Evolutionary conservation across 2,113 vertebrate species (phyloP), one percentile per base, ranked within the genome.

Genomic region (Cavia porcellus): DNA sequence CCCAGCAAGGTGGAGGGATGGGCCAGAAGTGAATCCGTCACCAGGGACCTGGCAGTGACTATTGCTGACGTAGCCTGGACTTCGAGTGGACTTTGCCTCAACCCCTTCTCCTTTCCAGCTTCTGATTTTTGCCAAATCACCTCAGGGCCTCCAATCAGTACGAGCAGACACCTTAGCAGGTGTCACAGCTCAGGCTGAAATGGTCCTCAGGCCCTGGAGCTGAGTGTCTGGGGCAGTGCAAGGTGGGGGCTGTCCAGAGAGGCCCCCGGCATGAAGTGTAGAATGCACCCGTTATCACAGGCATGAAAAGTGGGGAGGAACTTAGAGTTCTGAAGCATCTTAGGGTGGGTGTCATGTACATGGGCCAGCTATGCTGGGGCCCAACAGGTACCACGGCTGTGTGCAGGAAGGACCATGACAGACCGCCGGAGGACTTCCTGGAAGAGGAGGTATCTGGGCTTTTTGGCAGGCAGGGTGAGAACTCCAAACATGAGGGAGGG

Each of bases 371-470:
- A 85, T 68, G 77, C 83, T 75, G n/a, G 25, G n/a, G 57, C 13
- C 52, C 75, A 25, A 5, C 4, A 3, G 20, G 14, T 70, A 4
- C 52, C 15, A 2, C 1, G 55, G 55, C 55, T 55, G 0, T 68
- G 64, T 83, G 9, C 15, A 87, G 81, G 81, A 86, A 86, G 61
- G n/a, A 7, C 55, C 12, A 62, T 0, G 79, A 30, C 12, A 89
- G 35, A 88, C 2, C 32, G 38, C 79, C 64, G 38, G 70, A 97
- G 86, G 87, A 20, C 90, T 68, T 89, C 92, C 38, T 95, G 57
- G 70, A 96, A 38, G 90, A 92, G 57, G 86, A 38, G 24, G 50
- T 66, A 14, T 64, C 80, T 42, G 57, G 35, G 42, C 61, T 61
- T 45, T 9, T 59, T 45, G 12, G 62, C 84, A 42, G 82, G 8